A percentile compares a stretch with the other conserved stretches of the same genome.
phyloP scores from a whole-genome alignment of 2,113 vertebrate genomes.

The Spilogale gracilis region DNA sequence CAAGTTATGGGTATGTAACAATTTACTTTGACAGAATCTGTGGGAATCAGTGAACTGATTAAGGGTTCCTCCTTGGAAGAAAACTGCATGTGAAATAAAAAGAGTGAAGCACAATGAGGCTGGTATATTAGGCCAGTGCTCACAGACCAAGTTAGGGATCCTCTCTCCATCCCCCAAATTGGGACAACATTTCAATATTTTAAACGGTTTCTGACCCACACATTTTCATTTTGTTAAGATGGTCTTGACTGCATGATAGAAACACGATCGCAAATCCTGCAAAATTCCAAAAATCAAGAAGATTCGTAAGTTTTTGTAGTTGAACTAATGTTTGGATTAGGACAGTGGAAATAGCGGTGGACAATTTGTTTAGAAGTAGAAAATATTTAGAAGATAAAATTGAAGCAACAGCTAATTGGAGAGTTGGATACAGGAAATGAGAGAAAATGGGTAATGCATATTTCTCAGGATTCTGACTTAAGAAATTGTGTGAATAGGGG shows the following conservation, averaged over 20 bases:
- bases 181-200: neutral
- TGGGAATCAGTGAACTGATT: neutral
- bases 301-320: neutral
- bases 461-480: neutral
- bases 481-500: neutral
- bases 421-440: neutral
- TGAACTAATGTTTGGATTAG: neutral
- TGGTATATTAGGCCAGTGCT: neutral
- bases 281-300: neutral
- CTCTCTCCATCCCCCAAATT: neutral
- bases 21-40: neutral
- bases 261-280: neutral
- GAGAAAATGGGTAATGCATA: neutral
- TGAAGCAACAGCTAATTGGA: neutral
- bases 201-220: neutral
- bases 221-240: neutral
- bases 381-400: neutral
- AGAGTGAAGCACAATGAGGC: neutral
- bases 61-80: neutral
- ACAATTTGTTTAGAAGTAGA: neutral
- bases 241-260: neutral
- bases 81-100: neutral
- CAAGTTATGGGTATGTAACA: neutral
- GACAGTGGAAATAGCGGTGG: neutral
- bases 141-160: neutral